Conservation (phyloP, 1,140 invertebrate species). For the Portunus trituberculatus region DNA sequence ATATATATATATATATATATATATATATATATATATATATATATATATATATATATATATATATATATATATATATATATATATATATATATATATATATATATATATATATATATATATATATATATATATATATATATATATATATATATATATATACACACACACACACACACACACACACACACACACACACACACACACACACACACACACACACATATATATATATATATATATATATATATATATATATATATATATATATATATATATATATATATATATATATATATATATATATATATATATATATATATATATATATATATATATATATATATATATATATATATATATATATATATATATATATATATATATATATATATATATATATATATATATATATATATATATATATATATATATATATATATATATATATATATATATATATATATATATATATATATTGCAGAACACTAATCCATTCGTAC, state of each 20-base stretch:
- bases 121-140: conserved; percentile 29
- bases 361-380: not conserved
- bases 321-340: not conserved
- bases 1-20: conserved; percentile 36
- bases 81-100: not conserved
- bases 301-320: not conserved
- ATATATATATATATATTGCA: not conserved
- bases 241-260: too few species aligned
- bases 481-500: not conserved
- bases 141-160: not conserved
- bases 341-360: not conserved
- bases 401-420: not conserved
- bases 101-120: conserved; percentile 38
- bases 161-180: not conserved
- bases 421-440: not conserved
- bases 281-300: not conserved
- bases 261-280: too few species aligned
- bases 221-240: not conserved
- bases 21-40: conserved; percentile 42
- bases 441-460: not conserved
- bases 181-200: not conserved
- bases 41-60: conserved; percentile 57
- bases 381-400: not conserved
- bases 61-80: conserved; percentile 37
- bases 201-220: not conserved